Percentiles rank a stretch among this genome's conserved stretches.
These are phyloP conservation scores for Centroberyx gerrardi DNA, from an alignment of 2,797 vertebrate species.

Conservation along the genomic window DNA sequence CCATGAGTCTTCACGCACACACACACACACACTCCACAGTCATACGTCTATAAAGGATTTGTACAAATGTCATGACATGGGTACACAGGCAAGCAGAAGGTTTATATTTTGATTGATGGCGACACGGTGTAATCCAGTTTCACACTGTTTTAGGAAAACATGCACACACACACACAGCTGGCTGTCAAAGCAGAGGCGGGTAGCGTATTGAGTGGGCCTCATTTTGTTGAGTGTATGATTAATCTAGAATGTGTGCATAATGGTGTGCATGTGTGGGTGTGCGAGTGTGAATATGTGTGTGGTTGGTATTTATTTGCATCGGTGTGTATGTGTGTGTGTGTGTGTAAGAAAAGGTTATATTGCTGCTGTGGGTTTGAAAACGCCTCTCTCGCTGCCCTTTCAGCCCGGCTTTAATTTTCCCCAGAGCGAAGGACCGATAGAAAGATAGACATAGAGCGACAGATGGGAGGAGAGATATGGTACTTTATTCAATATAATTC, in stretches of 20 bases:
- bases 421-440: slow-evolving; percentile 3
- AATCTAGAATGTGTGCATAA: slow-evolving; percentile 12
- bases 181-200: slow-evolving; percentile 4
- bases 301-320: background rate
- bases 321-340: background rate
- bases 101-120: slow-evolving; percentile 41
- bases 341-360: background rate
- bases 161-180: background rate
- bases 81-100: slow-evolving; percentile 26
- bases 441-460: background rate
- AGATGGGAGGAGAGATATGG: background rate
- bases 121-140: slow-evolving; percentile 45
- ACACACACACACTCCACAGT: slow-evolving; percentile 8
- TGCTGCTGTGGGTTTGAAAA: slow-evolving; percentile 12
- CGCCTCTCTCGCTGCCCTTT: background rate
- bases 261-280: background rate
- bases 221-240: slow-evolving; percentile 32
- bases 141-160: slow-evolving; percentile 25
- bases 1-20: background rate
- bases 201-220: slow-evolving; percentile 11
- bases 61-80: slow-evolving; percentile 35
- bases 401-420: slow-evolving; percentile 7
- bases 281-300: background rate
- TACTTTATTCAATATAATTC: background rate
- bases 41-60: slow-evolving; percentile 16